Evolutionary conservation across 2,888 invertebrate genomes (phyloP).

Genomic region (Drosophila nr. perissopoda): DNA sequence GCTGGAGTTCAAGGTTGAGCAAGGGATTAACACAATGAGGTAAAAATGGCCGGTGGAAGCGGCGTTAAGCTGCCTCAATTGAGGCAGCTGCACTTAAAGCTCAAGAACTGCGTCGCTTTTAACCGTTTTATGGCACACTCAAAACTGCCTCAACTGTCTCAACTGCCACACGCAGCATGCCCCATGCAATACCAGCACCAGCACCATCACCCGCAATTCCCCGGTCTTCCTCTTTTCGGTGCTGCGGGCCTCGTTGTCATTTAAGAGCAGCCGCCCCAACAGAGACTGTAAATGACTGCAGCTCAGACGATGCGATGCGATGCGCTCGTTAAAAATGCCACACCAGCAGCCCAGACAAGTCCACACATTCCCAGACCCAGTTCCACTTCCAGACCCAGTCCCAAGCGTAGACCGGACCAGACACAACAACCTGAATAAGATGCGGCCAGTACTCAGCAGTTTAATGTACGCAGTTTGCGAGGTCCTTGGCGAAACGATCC

Average conservation of each 20-base stretch:
- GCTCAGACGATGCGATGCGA: slow-evolving; percentile 44
- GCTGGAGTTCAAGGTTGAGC: slow-evolving; percentile 54
- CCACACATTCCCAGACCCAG: slow-evolving; percentile 27
- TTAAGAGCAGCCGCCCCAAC: slow-evolving; percentile 49
- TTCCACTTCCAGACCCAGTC: slow-evolving; percentile 4
- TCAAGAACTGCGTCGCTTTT: slow-evolving; percentile 52
- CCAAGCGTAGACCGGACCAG: slow-evolving; percentile 32
- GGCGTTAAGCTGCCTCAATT: slow-evolving; percentile 27
- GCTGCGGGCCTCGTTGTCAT: slow-evolving; percentile 47
- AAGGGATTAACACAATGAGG: slow-evolving; percentile 43
- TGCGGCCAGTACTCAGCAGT: slow-evolving; percentile 49
- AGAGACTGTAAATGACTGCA: slow-evolving; percentile 62
- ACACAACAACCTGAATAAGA: slow-evolving; percentile 40
- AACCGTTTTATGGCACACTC: slow-evolving; percentile 56
- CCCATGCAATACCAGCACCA: not conserved
- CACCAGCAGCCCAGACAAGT: slow-evolving; percentile 33
- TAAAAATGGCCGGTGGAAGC: slow-evolving; percentile 9
- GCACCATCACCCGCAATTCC: slow-evolving; percentile 45
- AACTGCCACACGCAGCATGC: slow-evolving; percentile 43
- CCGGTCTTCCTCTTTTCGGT: slow-evolving; percentile 18
- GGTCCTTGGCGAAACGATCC: slow-evolving; percentile 30
- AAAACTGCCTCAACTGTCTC: slow-evolving; percentile 15
- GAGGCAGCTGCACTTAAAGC: slow-evolving; percentile 51
- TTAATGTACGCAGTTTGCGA: slow-evolving; percentile 48
- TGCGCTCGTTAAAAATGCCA: slow-evolving; percentile 66